Conservation (phyloP, 2,113 vertebrate species). For the Eulemur rufifrons region DNA sequence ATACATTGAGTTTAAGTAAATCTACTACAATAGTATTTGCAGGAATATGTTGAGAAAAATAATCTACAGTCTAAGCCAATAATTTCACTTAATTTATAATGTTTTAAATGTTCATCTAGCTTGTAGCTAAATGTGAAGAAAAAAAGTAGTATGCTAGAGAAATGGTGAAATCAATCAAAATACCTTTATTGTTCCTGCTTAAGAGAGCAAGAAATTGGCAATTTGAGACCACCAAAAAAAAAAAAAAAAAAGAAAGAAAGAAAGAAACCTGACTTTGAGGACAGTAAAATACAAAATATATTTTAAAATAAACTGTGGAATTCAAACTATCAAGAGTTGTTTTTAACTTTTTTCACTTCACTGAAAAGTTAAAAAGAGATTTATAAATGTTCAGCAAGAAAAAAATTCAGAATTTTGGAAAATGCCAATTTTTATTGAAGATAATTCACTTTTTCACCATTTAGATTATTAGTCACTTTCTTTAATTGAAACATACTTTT, state of each 20-base stretch:
- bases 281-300: slow-evolving; percentile 50
- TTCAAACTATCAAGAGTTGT: background rate
- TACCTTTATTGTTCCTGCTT: background rate
- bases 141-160: background rate
- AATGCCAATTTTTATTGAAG: background rate
- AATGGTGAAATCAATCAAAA: background rate
- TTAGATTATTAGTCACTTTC: background rate
- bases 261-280: slow-evolving; percentile 50
- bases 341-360: slow-evolving; percentile 46
- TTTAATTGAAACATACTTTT: background rate
- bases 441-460: slow-evolving; percentile 12
- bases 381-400: slow-evolving; percentile 36
- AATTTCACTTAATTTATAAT: background rate
- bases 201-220: background rate
- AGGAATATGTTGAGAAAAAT: background rate
- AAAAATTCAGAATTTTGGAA: slow-evolving; percentile 46
- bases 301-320: slow-evolving; percentile 44
- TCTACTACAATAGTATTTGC: background rate
- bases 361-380: slow-evolving; percentile 22
- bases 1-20: background rate
- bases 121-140: background rate
- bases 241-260: background rate
- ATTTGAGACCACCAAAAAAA: background rate
- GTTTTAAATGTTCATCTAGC: background rate
- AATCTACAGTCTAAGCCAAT: background rate